Evolutionary conservation across 1,140 invertebrate genomes (phyloP).

Genomic region (Oncopeltus fasciatus): DNA sequence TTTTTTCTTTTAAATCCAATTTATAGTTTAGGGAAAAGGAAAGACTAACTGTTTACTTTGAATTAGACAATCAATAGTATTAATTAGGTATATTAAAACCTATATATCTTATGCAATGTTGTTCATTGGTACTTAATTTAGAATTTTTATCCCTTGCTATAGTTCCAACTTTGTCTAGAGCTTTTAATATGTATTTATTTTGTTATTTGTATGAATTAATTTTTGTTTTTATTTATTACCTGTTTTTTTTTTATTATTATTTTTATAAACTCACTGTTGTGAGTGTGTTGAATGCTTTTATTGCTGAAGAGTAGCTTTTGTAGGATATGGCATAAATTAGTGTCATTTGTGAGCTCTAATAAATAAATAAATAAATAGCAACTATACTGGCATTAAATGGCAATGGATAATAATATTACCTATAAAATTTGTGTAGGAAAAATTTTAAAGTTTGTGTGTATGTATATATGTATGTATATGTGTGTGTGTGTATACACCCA

Average conservation of each 20-base stretch:
- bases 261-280: not conserved
- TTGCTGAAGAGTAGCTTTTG: not conserved
- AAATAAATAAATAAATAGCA: too few species aligned
- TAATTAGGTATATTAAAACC: conserved; percentile 6
- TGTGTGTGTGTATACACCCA: too few species aligned
- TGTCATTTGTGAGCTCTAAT: conserved; percentile 4
- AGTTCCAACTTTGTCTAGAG: not conserved
- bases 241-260: not conserved
- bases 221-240: not conserved
- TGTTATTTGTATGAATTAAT: not conserved
- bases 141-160: conserved; percentile 1
- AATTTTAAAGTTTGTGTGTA: not conserved
- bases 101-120: conserved; percentile 3
- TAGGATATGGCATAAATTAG: not conserved
- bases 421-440: not conserved
- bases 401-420: conserved; percentile 5
- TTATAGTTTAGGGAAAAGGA: conserved; percentile 22
- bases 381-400: conserved; percentile 4
- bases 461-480: not conserved
- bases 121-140: conserved; percentile 7
- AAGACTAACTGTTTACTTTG: conserved; percentile 23
- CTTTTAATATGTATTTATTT: not conserved
- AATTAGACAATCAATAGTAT: conserved; percentile 24
- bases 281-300: not conserved
- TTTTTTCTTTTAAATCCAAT: conserved; percentile 9